A percentile compares a stretch with the other conserved stretches of the same genome.
These are phyloP conservation scores for Alloplasta piceator DNA, from an alignment of 2,888 invertebrate species.

Conservation along the genomic window DNA sequence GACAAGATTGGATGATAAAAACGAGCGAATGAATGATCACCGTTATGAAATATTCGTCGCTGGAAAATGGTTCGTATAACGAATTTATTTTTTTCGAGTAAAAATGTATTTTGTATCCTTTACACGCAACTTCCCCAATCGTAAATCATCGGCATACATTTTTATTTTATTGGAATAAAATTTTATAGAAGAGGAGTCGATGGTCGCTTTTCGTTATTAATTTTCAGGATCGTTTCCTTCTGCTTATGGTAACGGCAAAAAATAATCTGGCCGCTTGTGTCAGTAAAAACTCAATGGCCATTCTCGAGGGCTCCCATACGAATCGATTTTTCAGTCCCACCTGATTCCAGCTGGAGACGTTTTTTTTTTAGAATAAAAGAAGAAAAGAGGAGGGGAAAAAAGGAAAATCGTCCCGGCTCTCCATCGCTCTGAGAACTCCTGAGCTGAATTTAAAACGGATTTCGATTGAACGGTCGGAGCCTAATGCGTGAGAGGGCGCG, in stretches of 20 bases:
- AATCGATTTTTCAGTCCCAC: conserved; percentile 47
- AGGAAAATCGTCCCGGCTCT: conserved; percentile 59
- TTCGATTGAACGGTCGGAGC: conserved; percentile 72
- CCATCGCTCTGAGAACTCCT: conserved; percentile 53
- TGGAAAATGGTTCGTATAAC: neutral
- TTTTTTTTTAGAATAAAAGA: conserved; percentile 36
- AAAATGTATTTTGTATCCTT: neutral
- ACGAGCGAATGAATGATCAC: neutral
- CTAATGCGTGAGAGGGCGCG: conserved; percentile 56
- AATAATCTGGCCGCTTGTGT: conserved; percentile 13
- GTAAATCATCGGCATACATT: too few species aligned
- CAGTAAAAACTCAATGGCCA: neutral
- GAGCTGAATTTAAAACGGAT: conserved; percentile 68
- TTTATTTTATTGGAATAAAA: too few species aligned
- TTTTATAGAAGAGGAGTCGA: too few species aligned
- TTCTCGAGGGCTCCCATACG: neutral
- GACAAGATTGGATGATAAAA: conserved; percentile 23
- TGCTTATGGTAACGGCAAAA: too few species aligned
- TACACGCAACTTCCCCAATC: neutral
- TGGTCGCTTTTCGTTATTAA: too few species aligned
- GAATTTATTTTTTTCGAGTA: neutral
- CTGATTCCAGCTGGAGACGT: conserved; percentile 51
- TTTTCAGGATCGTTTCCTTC: too few species aligned
- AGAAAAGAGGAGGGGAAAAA: conserved; percentile 10
- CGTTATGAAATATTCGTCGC: neutral